Evolutionary conservation across 1,140 invertebrate species (phyloP).

Genomic region (Pomacea maculata): DNA sequence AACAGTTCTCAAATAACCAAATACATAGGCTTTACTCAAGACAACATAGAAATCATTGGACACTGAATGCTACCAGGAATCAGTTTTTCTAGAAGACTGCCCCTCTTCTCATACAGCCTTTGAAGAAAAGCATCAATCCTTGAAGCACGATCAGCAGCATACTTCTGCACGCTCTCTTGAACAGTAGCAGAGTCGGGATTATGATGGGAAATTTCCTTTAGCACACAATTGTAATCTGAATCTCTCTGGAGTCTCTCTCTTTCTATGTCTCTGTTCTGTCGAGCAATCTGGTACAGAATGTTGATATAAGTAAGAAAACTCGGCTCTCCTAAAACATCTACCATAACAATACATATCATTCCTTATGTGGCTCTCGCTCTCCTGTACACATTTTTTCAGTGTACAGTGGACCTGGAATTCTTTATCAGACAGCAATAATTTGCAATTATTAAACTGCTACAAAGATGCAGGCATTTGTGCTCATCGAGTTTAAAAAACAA

Average conservation of each 20-base stretch:
- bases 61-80: background rate
- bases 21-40: background rate
- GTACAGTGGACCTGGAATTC: no score
- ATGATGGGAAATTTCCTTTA: slow-evolving; percentile 31
- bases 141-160: slow-evolving; percentile 35
- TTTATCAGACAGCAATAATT: no score
- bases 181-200: slow-evolving; percentile 21
- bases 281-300: slow-evolving; percentile 43
- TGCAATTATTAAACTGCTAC: no score
- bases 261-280: slow-evolving; percentile 40
- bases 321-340: no score
- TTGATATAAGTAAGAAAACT: background rate
- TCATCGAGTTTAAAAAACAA: background rate
- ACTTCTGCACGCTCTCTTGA: slow-evolving; percentile 36
- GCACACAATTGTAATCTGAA: slow-evolving; percentile 42
- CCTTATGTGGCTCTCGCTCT: no score
- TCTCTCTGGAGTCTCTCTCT: slow-evolving; percentile 41
- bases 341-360: no score
- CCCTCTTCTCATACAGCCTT: slow-evolving; percentile 40
- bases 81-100: slow-evolving; percentile 32
- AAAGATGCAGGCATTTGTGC: no score
- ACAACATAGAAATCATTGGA: background rate
- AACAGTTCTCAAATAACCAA: background rate
- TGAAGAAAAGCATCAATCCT: slow-evolving; percentile 49
- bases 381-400: no score